Percentiles rank a stretch among this genome's conserved stretches.
Evolutionary conservation across 2,113 vertebrate genomes (phyloP).

Genomic region (Pontoporia blainvillei): DNA sequence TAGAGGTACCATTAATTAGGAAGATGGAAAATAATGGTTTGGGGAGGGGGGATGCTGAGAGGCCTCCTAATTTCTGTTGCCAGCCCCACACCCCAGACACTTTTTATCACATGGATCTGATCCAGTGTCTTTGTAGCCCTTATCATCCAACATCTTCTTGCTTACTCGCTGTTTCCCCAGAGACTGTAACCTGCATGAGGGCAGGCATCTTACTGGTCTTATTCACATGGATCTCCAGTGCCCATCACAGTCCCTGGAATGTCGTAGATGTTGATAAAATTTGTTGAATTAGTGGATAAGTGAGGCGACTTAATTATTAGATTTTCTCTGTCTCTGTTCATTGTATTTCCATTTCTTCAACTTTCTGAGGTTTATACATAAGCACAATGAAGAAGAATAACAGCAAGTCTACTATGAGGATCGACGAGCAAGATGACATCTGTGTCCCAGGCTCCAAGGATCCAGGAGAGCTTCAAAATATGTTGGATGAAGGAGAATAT

Average conservation of each 20-base stretch:
- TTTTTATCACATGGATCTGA: not conserved
- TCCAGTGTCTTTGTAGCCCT: not conserved
- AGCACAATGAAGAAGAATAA: conserved; percentile 64
- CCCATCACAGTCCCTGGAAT: not conserved
- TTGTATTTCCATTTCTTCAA: not conserved
- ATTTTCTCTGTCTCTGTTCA: not conserved
- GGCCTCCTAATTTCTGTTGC: not conserved
- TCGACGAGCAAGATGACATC: not conserved
- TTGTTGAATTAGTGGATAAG: not conserved
- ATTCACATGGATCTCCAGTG: not conserved
- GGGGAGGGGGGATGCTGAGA: too few relatives aligned
- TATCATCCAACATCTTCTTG: not conserved
- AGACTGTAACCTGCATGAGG: not conserved
- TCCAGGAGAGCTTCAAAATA: conserved; percentile 61
- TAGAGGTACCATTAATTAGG: not conserved
- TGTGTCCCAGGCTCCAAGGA: not conserved
- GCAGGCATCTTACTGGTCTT: not conserved
- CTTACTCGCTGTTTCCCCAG: not conserved
- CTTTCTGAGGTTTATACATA: not conserved
- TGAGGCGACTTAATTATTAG: not conserved
- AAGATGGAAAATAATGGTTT: not conserved
- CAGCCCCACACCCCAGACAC: not conserved
- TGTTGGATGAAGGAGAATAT: conserved; percentile 71
- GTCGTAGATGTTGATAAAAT: not conserved
- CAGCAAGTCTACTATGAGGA: not conserved